A percentile compares a stretch with the other conserved stretches of the same genome.
Evolutionary conservation across 1,140 invertebrate genomes (phyloP).

Genomic region (Dolichoris vasculosae): DNA sequence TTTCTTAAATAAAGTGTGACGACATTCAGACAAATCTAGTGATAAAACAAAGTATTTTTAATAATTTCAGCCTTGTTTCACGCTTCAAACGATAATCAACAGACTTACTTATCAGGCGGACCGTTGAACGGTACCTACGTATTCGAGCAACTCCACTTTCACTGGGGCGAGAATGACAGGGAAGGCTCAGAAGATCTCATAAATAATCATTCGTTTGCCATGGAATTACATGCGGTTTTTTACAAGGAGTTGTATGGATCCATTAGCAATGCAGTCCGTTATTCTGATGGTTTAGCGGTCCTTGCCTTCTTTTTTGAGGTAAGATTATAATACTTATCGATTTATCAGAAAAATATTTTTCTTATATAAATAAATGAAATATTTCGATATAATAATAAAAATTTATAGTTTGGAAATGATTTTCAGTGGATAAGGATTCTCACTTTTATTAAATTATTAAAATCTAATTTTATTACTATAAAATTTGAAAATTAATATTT

Average conservation of each 20-base stretch:
- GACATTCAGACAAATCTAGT: background rate
- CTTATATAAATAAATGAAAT: too few relatives aligned
- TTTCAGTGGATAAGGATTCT: too few relatives aligned
- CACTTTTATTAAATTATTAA: too few relatives aligned
- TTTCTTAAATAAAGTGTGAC: too few relatives aligned
- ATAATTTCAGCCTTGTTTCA: constrained; percentile 66
- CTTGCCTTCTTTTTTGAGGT: constrained; percentile 91
- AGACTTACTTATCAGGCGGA: constrained; percentile 79
- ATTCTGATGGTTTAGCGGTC: constrained; percentile 86
- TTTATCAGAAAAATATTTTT: too few relatives aligned
- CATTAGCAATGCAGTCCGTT: constrained; percentile 78
- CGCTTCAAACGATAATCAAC: constrained; percentile 74
- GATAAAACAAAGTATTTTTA: background rate
- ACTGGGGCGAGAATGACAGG: constrained; percentile 86
- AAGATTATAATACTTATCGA: too few relatives aligned
- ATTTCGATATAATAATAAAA: too few relatives aligned
- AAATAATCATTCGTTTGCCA: constrained; percentile 79
- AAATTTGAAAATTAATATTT: too few relatives aligned
- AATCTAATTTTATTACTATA: too few relatives aligned
- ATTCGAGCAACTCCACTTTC: constrained; percentile 89
- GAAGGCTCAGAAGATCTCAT: constrained; percentile 92
- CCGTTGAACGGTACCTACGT: constrained; percentile 82
- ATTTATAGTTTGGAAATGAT: too few relatives aligned
- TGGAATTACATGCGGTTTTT: constrained; percentile 92
- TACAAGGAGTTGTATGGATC: constrained; percentile 83